Evolutionary conservation across 2,888 invertebrate genomes (phyloP), one percentile per base, ranked within the genome.

Genomic region (Sarcophaga caerulescens): DNA sequence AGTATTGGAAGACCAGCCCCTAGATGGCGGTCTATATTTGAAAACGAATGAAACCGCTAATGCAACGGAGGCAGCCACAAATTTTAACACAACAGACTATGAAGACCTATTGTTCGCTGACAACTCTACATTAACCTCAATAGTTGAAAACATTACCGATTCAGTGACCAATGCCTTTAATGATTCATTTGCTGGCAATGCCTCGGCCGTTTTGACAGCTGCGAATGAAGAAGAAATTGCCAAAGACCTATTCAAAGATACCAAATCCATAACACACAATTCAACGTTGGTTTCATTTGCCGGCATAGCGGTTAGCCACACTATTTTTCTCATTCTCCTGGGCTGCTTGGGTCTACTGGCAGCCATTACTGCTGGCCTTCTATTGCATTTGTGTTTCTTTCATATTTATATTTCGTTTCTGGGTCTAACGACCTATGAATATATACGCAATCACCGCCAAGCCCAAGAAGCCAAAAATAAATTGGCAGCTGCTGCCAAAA

Each of bases 391-490:
- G 76, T 97, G 96, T 92, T 96, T 97, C 93, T 98, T 98, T 92
- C 98, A 98, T 93, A 95, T 97, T 84, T 98, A 98, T 93, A 97
- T 98, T 91, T 96, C 96, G 4, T 95, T 96, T 89, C 93, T 97
- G 89, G 98, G 97, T 2, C 94, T 98, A 66, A 97, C 98, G 23
- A 98, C 98, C 0, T 98, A 98, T 93, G 98, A 98, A 91, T 98
- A 98, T 93, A 97, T 98, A 73, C 90, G 94, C 70, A 94, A 93
- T 86, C 93, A 94, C 90, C 93, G 94, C 1, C 94, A 94, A 89
- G 90, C 90, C 4, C 91, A 91, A 81, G 92, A 92, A 88, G 90
- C 90, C 21, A 92, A 90, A 84, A 89, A 89, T 19, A 92, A 91
- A 44, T 88, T 90, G 79, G 75, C 88, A 60, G 73, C 76, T 66